Percentiles rank a stretch among this genome's conserved stretches.
Evolutionary conservation across 2,888 invertebrate species (phyloP).

Genomic region (Lepidochrysops patricia): DNA sequence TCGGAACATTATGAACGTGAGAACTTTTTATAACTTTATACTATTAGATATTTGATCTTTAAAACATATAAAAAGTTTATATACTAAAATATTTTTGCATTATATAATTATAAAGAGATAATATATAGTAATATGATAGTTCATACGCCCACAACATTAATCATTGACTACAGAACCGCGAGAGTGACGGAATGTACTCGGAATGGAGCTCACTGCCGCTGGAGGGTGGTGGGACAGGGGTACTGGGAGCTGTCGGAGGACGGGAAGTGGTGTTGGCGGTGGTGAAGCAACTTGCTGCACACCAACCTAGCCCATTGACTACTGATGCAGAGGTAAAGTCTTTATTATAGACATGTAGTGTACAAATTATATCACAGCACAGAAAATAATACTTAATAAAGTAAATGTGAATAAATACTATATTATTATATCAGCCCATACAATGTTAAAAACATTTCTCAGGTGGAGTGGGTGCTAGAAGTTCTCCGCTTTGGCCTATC

Average conservation of each 20-base stretch:
- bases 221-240: conserved; percentile 82
- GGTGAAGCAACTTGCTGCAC: conserved; percentile 86
- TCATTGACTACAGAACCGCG: conserved; percentile 67
- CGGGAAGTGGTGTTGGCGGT: conserved; percentile 87
- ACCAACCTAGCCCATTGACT: conserved; percentile 87
- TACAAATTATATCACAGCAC: too few relatives aligned
- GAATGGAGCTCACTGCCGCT: conserved; percentile 87
- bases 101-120: background rate
- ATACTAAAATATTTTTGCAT: background rate
- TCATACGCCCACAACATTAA: conserved; percentile 8
- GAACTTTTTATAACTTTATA: background rate
- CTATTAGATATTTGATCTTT: too few relatives aligned
- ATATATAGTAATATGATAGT: background rate
- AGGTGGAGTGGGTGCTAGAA: conserved; percentile 92
- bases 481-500: conserved; percentile 94
- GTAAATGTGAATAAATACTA: too few relatives aligned
- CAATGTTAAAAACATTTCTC: conserved; percentile 20
- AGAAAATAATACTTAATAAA: too few relatives aligned
- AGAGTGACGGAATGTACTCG: conserved; percentile 85
- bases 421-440: background rate
- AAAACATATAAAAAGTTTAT: too few relatives aligned
- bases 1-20: background rate
- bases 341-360: too few relatives aligned
- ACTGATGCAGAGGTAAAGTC: conserved; percentile 85
- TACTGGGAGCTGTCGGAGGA: conserved; percentile 87